phyloP scores from a whole-genome alignment of 37 sponge, comb jelly and placozoan genomes.

The Bolinopsis microptera region DNA sequence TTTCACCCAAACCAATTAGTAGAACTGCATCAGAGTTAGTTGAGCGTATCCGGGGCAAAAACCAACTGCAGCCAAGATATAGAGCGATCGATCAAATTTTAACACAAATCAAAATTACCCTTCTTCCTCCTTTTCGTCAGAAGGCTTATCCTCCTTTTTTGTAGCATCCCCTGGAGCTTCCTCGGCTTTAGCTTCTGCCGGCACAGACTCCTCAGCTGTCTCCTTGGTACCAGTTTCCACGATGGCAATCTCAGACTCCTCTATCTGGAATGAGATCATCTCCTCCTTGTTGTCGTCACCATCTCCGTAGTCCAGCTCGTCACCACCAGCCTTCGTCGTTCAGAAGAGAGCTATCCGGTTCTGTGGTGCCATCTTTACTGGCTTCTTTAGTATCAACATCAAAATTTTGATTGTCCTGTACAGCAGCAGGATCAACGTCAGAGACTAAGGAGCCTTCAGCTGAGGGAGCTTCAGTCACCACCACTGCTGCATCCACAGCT shows the following conservation, averaged over 20 bases:
- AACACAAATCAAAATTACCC: conserved; percentile 62
- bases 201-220: neutral
- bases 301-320: conserved; percentile 59
- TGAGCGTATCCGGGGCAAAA: neutral
- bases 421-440: neutral
- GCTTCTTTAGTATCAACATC: neutral
- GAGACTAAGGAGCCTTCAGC: neutral
- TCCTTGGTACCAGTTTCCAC: conserved; percentile 28
- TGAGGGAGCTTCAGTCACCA: neutral
- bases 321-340: conserved; percentile 20
- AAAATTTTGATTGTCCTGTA: conserved; percentile 4
- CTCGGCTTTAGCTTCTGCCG: neutral
- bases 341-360: neutral
- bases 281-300: conserved; percentile 57
- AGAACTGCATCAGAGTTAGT: neutral
- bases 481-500: neutral
- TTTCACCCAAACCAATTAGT: neutral
- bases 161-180: neutral
- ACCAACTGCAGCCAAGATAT: conserved; percentile 33
- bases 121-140: conserved; percentile 47
- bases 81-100: conserved; percentile 32
- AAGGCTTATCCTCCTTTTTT: neutral
- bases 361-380: neutral
- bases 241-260: conserved; percentile 25
- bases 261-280: conserved; percentile 45